Conservation (phyloP, 2,113 vertebrate species). For the Aramus guarauna region DNA sequence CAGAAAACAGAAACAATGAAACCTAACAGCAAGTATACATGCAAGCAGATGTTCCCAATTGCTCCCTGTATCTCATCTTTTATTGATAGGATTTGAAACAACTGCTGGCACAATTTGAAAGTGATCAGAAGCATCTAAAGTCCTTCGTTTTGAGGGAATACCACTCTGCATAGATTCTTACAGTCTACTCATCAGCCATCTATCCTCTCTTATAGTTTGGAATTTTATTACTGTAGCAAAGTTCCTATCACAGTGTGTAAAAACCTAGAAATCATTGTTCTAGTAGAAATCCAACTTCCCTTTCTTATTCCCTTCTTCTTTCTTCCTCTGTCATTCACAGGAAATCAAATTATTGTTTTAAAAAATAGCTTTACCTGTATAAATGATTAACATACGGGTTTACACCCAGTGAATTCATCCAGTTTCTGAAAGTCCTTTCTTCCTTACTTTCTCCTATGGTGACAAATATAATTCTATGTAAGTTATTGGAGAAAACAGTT, state of each 20-base stretch:
- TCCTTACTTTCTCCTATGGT: constrained; percentile 88
- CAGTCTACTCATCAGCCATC: neutral
- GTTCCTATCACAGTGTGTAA: neutral
- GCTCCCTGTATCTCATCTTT: neutral
- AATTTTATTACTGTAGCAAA: neutral
- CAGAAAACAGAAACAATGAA: neutral
- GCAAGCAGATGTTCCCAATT: neutral
- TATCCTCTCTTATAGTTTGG: neutral
- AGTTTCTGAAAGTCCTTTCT: constrained; percentile 94
- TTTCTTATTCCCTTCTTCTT: neutral
- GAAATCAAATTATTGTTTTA: neutral
- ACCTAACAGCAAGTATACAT: neutral
- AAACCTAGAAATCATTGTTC: neutral
- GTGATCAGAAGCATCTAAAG: neutral
- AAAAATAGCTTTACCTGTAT: constrained; percentile 80
- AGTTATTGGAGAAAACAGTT: neutral
- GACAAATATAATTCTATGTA: constrained; percentile 20
- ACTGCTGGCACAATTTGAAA: neutral
- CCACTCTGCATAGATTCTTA: neutral
- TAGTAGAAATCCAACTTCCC: neutral
- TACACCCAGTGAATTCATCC: constrained; percentile 98
- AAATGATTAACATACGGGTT: constrained; percentile 90
- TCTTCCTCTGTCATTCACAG: neutral
- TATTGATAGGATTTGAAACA: neutral
- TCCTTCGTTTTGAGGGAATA: neutral